phyloP scores from a whole-genome alignment of 2,888 invertebrate species.

The Trissoscelio sp. region DNA sequence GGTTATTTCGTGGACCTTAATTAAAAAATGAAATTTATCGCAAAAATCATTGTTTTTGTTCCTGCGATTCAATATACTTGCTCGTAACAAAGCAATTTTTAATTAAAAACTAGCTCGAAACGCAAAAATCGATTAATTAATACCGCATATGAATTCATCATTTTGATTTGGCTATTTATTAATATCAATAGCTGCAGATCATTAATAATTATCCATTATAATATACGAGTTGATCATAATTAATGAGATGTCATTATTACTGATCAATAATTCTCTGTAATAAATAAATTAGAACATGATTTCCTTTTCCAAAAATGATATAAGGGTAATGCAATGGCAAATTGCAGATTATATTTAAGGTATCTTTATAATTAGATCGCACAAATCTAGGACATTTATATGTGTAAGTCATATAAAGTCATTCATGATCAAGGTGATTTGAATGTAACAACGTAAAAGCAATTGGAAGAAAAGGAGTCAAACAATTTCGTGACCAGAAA shows the following conservation, averaged over 20 bases:
- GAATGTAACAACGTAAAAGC: conserved; percentile 64
- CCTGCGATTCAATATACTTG: neutral
- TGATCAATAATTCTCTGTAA: too few relatives aligned
- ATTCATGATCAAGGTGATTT: conserved; percentile 60
- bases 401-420: conserved; percentile 47
- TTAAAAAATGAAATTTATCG: conserved; percentile 44
- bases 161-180: too few relatives aligned
- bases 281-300: too few relatives aligned
- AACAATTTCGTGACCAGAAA: conserved; percentile 71
- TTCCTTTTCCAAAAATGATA: too few relatives aligned
- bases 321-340: too few relatives aligned
- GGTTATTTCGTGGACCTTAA: conserved; percentile 31
- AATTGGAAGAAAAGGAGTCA: conserved; percentile 68
- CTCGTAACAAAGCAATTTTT: neutral
- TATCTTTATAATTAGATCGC: conserved; percentile 11
- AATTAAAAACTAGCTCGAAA: neutral
- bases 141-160: neutral
- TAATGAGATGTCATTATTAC: too few relatives aligned
- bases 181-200: too few relatives aligned
- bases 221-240: too few relatives aligned
- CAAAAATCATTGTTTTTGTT: conserved; percentile 10
- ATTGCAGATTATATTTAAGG: too few relatives aligned
- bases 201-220: too few relatives aligned
- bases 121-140: neutral
- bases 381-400: conserved; percentile 29